Evolutionary conservation across 2,888 invertebrate species (phyloP), one percentile per base, ranked within the genome.

Genomic region (Monoplex corrugatus): DNA sequence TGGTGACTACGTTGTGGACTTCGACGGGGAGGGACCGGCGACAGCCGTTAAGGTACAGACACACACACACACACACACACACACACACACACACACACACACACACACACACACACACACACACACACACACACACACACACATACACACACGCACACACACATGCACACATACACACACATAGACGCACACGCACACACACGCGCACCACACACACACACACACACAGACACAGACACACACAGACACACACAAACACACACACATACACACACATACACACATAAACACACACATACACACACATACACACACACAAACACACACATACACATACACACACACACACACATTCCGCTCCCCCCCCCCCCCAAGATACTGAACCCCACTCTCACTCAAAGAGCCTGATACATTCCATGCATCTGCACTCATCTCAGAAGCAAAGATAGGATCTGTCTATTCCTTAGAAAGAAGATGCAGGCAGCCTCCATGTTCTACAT

Each of bases 231-330:
- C 50, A 50, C 8, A 19, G 10, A n/a, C 68, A 28, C n/a, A n/a
- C 68, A 28, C 23, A n/a, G 16, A 68, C 68, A 28, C 68, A 68
- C 68, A 68, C 68, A 68, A 5, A 68, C n/a, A 68, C 68, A 68
- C 68, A 68, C 68, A 68, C 16, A 68, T 28, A 68, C 68, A 68
- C 68, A 28, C 68, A 68, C 68, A 28, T 28, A 68, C 19, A n/a
- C 68, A 68, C 57, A 57, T 23, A 2, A 13, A 57, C 57, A n/a
- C 68, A 68, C 28, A n/a, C 68, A n/a, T n/a, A n/a, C 68, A n/a
- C 68, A n/a, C 68, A 68, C n/a, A 68, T n/a, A 68, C 68, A 68
- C 68, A 68, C n/a, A 68, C 68, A 68, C 68, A 68, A 19, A 68
- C 68, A 68, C n/a, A 28, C 68, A n/a, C n/a, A 72, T 3, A 32